Percentiles rank a stretch among this genome's conserved stretches.
Conservation (phyloP, 2,113 vertebrate genomes). For the Oostethus manadensis region DNA sequence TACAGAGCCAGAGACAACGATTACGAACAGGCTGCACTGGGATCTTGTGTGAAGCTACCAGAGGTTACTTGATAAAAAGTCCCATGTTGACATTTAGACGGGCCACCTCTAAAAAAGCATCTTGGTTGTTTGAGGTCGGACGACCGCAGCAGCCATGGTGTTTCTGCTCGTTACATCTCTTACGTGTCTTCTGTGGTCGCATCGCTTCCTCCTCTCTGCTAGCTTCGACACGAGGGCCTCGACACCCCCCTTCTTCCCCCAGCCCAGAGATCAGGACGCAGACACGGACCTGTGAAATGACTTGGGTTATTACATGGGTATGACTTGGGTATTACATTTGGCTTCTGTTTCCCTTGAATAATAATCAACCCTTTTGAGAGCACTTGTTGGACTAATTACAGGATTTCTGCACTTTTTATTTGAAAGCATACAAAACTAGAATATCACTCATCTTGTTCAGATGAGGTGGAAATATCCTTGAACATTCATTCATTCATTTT, state of each 20-base stretch:
- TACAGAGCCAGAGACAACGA: conserved; percentile 85
- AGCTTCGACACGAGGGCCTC: conserved; percentile 7
- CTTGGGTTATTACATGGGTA: conserved; percentile 33
- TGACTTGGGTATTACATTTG: conserved; percentile 37
- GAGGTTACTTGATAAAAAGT: conserved; percentile 20
- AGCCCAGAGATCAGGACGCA: conserved; percentile 34
- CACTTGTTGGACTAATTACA: background rate
- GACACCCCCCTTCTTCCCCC: background rate
- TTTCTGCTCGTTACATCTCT: conserved; percentile 37
- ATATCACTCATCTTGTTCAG: no score
- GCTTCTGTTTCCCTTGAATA: conserved; percentile 38
- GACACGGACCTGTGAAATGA: conserved; percentile 50
- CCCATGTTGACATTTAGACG: conserved; percentile 59
- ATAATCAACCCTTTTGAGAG: conserved; percentile 38
- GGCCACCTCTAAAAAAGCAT: conserved; percentile 46
- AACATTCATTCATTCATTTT: no score
- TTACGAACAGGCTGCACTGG: conserved; percentile 88
- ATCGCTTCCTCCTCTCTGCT: conserved; percentile 51
- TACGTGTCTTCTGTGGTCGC: conserved; percentile 57
- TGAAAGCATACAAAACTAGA: no score
- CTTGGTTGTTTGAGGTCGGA: conserved; percentile 56
- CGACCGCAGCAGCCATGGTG: conserved; percentile 40
- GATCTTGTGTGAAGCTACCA: conserved; percentile 14
- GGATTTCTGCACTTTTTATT: no score
- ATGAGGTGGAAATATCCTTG: no score